Evolutionary conservation across 2,888 invertebrate species (phyloP).

Genomic region (Volucella inanis): DNA sequence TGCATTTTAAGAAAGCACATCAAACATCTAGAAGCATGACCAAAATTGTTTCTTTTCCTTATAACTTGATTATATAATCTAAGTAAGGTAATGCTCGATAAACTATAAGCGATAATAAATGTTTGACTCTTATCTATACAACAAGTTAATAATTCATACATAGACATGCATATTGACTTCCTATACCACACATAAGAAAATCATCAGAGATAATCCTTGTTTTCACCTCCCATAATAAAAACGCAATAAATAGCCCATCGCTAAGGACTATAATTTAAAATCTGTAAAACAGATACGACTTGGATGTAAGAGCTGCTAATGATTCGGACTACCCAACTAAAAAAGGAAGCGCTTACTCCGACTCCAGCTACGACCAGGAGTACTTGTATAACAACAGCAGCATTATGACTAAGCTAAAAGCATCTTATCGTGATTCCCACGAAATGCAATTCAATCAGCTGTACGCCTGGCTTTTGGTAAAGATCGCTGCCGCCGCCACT

Average conservation of each 20-base stretch:
- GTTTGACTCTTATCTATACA: no score
- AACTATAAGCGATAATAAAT: no score
- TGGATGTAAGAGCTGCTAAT: slow-evolving; percentile 40
- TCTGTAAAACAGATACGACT: slow-evolving; percentile 45
- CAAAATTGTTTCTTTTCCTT: no score
- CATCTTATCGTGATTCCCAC: slow-evolving; percentile 49
- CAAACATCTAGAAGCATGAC: no score
- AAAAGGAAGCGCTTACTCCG: slow-evolving; percentile 47
- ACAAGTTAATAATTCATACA: not conserved
- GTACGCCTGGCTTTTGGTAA: slow-evolving; percentile 29
- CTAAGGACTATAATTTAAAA: slow-evolving; percentile 63
- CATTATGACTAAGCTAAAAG: slow-evolving; percentile 7
- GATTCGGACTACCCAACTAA: slow-evolving; percentile 9
- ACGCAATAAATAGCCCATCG: slow-evolving; percentile 30
- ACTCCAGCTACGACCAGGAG: not conserved
- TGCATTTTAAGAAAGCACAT: no score
- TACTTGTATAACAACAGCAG: not conserved
- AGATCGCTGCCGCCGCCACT: slow-evolving; percentile 47
- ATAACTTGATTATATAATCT: no score
- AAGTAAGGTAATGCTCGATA: no score
- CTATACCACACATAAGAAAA: slow-evolving; percentile 4
- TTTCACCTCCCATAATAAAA: slow-evolving; percentile 36
- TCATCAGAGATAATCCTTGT: slow-evolving; percentile 12
- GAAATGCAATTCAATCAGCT: slow-evolving; percentile 48
- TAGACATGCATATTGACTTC: slow-evolving; percentile 15